These are phyloP conservation scores for Cephus cinctus DNA, from an alignment of 1,140 invertebrate genomes.

Conservation along the genomic window DNA sequence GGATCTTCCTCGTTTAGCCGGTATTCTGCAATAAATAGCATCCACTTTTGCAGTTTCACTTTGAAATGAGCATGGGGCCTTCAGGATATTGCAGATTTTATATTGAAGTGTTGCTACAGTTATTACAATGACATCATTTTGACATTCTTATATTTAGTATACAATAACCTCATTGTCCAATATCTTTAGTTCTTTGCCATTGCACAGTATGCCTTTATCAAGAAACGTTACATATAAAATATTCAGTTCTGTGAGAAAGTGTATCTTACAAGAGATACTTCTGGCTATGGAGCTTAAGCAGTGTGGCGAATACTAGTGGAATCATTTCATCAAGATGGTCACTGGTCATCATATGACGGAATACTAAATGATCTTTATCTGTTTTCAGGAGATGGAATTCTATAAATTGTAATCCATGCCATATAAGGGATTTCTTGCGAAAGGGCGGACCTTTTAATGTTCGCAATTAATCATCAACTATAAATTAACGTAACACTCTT, in stretches of 20 bases:
- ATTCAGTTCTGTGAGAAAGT: neutral
- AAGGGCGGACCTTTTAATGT: slow-evolving; percentile 1
- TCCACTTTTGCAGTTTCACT: too few relatives aligned
- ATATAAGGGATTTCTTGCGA: slow-evolving; percentile 1
- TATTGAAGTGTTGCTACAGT: too few relatives aligned
- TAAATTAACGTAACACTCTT: neutral
- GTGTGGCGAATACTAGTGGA: neutral
- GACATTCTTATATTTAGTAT: too few relatives aligned
- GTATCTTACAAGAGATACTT: neutral
- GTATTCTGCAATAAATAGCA: too few relatives aligned
- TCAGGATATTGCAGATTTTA: too few relatives aligned
- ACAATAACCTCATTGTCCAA: too few relatives aligned
- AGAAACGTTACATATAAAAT: neutral
- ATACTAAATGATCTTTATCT: neutral
- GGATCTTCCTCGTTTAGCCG: too few relatives aligned
- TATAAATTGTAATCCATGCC: slow-evolving; percentile 9
- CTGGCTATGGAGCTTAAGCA: neutral
- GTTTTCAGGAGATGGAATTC: slow-evolving; percentile 10
- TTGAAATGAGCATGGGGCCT: too few relatives aligned
- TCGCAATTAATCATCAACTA: neutral
- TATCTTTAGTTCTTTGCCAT: too few relatives aligned
- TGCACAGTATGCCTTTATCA: too few relatives aligned
- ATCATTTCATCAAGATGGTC: neutral
- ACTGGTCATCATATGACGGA: neutral
- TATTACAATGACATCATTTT: too few relatives aligned